Base-by-base conservation (phyloP, 2,113 vertebrate species). In the Protomyctophum bolini region DNA sequence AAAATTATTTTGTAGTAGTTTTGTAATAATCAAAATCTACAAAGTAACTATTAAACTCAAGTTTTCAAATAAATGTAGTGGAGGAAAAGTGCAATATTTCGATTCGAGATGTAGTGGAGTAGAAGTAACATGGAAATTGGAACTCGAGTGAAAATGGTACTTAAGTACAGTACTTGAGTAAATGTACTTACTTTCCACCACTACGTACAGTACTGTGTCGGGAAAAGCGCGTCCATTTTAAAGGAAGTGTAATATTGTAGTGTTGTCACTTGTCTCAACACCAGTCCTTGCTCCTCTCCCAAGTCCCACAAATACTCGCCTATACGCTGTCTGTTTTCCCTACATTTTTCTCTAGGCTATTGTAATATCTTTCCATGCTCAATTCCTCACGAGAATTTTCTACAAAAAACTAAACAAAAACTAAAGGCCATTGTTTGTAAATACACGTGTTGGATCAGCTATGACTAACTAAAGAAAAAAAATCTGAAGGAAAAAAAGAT, bases 401-500 rank as follows among this genome's bases (percentile, higher is more conserved):
- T 94, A 95, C 93, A 91, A 93, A 91, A 70, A n/a, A n/a, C n/a
- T n/a, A 94, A 92, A 91, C 91, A 93, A 91, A 70, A 41, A 41
- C 33, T 2, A 94, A 92, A 91, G 75, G 89, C 93, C 93, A 96
- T 95, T 97, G 92, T 97, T 96, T 98, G 97, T 98, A 98, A 96
- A 97, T 97, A 97, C 96, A 98, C 93, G 81, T 98, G 96, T 96
- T 94, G 92, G 92, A 96, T 95, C 95, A 96, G 94, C 92, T 95
- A 95, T 95, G 96, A 94, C 93, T 95, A 95, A 96, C 94, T 94
- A 94, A 79, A 80, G 83, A 63, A 79, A 86, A 63, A 50, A 6
- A 57, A 41, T 41, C 3, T 1, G 68, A 70, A 76, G 21, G 21
- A 68, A 70, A 73, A 89, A 90, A 85, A 66, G 75, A 81, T 88